Base-by-base conservation (phyloP, 2,888 invertebrate genomes). In the Phalera bucephala region DNA sequence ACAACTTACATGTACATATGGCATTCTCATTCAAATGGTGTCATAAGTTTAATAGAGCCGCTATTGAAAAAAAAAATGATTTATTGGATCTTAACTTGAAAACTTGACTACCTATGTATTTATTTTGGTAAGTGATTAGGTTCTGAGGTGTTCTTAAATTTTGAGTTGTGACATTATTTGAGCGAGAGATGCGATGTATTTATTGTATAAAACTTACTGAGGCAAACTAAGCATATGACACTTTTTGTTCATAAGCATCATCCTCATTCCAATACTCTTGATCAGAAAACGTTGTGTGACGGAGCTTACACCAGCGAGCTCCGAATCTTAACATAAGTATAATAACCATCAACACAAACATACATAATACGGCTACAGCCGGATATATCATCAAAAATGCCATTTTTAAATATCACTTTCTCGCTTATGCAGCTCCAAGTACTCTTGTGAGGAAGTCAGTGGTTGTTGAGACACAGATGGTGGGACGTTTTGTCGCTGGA, bases 321-420 rank as follows among this genome's bases (percentile, higher is more conserved):
- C 96, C 97, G 73, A 91, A 95, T 52, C 94, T 93, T 12, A 97
- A 77, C 62, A 97, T 91, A 8, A 94, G 60, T 50, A 96, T 93
- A 41, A 97, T 95, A 2, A 95, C 92, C 46, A 93, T 91, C 17
- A 96, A 89, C 17, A 96, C 91, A 63, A 95, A 93, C 51, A 96
- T 82, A 6, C 95, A 93, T 17, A 97, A 71, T 14, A 93, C 91
- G 9, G 95, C 94, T 17, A 94, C 90, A 0, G 94, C 94, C 0
- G 97, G 96, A 91, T 95, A 96, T 49, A 95, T 91, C 43, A 95
- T 86, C 49, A 95, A 92, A 59, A 95, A 91, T 59, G 92, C 91
- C 93, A 94, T 94, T 33, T 60, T 85, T 92, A 96, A 49, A 96
- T 95, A 60, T 95, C 96, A 73, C 95, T 96, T 73, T 95, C 96